Conservation (phyloP, 2,797 vertebrate genomes). For the Enteromius viviparus region DNA sequence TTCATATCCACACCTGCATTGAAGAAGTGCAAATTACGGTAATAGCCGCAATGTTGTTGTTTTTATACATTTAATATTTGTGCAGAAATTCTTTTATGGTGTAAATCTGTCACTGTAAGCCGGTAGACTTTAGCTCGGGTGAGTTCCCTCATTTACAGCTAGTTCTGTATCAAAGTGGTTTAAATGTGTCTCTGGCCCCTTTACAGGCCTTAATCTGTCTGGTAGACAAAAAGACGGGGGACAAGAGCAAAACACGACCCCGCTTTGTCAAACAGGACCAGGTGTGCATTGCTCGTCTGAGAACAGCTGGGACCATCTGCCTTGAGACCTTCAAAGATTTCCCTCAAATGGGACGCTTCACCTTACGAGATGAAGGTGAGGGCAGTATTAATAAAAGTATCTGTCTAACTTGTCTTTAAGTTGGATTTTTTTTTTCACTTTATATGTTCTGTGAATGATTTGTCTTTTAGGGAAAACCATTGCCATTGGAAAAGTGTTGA, state of each 20-base stretch:
- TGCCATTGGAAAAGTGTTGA: conserved; percentile 98
- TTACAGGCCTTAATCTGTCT: conserved; percentile 96
- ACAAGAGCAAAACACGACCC: conserved; percentile 94
- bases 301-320: conserved; percentile 96
- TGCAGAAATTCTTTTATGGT: background rate
- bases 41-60: conserved; percentile 50
- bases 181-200: background rate
- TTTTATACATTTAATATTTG: background rate
- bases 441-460: background rate
- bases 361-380: conserved; percentile 95
- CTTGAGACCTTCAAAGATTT: conserved; percentile 99
- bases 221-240: conserved; percentile 97
- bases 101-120: background rate
- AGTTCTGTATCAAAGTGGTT: background rate
- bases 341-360: conserved; percentile 98
- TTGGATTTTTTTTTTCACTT: background rate
- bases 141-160: background rate
- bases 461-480: conserved; percentile 91
- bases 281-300: conserved; percentile 95
- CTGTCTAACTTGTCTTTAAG: background rate
- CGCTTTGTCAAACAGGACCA: conserved; percentile 99
- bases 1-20: conserved; percentile 97
- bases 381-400: too few species aligned
- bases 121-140: background rate
- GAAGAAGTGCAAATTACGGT: conserved; percentile 97